Percentiles rank a stretch among this genome's conserved stretches.
phyloP scores from a whole-genome alignment of 1,140 invertebrate species.

The Bombus picipes region DNA sequence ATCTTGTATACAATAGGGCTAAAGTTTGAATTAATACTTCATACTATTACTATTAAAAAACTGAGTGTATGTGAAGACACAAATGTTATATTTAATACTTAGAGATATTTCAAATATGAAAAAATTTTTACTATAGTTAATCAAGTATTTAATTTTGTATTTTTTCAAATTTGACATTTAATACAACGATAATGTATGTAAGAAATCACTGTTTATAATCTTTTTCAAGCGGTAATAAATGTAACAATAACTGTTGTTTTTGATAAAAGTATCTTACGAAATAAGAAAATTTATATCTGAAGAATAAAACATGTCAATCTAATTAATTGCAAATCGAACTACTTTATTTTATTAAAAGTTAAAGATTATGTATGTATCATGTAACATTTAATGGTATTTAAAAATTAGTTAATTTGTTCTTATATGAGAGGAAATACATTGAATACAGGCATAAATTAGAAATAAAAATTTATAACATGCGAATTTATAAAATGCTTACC shows the following conservation, averaged over 20 bases:
- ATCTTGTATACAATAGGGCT: too few relatives aligned
- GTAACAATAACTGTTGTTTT: slow-evolving; percentile 11
- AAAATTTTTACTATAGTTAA: not conserved
- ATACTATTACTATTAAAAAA: not conserved
- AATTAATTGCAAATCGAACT: not conserved
- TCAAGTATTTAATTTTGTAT: slow-evolving; percentile 15
- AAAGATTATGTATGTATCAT: not conserved
- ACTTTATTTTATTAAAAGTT: not conserved
- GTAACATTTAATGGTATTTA: not conserved
- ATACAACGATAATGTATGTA: not conserved
- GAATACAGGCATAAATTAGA: not conserved
- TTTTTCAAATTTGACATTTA: slow-evolving; percentile 1
- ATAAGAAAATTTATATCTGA: slow-evolving; percentile 8
- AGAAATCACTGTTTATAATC: slow-evolving; percentile 13
- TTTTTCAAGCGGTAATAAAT: not conserved
- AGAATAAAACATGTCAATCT: slow-evolving; percentile 21
- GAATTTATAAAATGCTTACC: slow-evolving; percentile 85
- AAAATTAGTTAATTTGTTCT: not conserved
- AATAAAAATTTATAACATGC: slow-evolving; percentile 39
- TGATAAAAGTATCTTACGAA: slow-evolving; percentile 13
- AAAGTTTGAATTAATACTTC: not conserved
- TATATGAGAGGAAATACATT: not conserved
- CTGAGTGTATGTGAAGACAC: not conserved
- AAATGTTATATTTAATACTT: slow-evolving; percentile 19
- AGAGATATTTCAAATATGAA: not conserved